Evolutionary conservation across 2,797 vertebrate genomes (phyloP).

Genomic region (Merluccius polli): DNA sequence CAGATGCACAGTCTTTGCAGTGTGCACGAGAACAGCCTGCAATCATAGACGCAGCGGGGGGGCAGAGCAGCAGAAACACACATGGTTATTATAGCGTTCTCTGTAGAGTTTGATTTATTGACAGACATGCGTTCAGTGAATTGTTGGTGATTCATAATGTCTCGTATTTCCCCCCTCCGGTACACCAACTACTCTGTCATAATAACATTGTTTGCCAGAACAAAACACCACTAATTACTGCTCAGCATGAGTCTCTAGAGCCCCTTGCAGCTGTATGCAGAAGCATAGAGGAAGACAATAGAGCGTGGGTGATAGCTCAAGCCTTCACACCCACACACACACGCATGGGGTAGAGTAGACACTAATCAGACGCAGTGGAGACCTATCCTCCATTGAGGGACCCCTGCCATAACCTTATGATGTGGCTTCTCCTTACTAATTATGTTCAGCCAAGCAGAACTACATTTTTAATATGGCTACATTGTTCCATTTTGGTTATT

Average conservation of each 20-base stretch:
- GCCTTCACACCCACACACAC: slow-evolving; percentile 68
- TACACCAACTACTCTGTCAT: slow-evolving; percentile 73
- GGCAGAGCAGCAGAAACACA: slow-evolving; percentile 63
- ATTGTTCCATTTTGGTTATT: slow-evolving; percentile 74
- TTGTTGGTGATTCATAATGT: slow-evolving; percentile 75
- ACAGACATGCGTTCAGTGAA: slow-evolving; percentile 74
- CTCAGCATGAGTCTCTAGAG: slow-evolving; percentile 71
- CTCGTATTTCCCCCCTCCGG: slow-evolving; percentile 65
- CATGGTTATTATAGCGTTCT: slow-evolving; percentile 71
- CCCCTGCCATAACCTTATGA: slow-evolving; percentile 68
- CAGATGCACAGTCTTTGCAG: slow-evolving; percentile 73
- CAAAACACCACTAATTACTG: slow-evolving; percentile 75
- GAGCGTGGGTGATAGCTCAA: slow-evolving; percentile 72
- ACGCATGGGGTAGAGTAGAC: slow-evolving; percentile 64
- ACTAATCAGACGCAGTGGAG: slow-evolving; percentile 74
- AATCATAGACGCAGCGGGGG: slow-evolving; percentile 58
- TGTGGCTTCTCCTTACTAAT: slow-evolving; percentile 68
- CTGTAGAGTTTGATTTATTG: slow-evolving; percentile 69
- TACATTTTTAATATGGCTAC: slow-evolving; percentile 68
- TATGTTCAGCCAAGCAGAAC: slow-evolving; percentile 71
- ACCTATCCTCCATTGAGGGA: slow-evolving; percentile 67
- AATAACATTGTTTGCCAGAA: slow-evolving; percentile 75
- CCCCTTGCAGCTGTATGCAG: slow-evolving; percentile 70
- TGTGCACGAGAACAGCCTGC: slow-evolving; percentile 79
- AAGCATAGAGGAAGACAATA: slow-evolving; percentile 68